Base-by-base conservation (phyloP, 2,888 invertebrate species). In the Lithosia quadra region DNA sequence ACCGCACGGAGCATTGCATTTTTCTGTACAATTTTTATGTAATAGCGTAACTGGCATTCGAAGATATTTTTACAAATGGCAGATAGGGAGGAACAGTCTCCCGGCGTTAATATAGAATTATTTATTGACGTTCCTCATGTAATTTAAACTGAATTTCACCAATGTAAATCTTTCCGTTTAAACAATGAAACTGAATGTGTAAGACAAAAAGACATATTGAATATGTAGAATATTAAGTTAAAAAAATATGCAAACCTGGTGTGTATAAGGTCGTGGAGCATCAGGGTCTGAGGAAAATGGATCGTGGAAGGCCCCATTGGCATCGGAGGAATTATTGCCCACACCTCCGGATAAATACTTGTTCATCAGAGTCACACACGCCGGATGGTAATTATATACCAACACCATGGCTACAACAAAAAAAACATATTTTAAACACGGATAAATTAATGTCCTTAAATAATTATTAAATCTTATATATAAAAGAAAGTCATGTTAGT, bases 341-440 rank as follows among this genome's bases (percentile, higher is more conserved):
- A 77, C 79, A 7, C 81, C 85, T 0, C 84, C 87, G 34, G 96
- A 95, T 88, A 99, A 98, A 93, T 98, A 99, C 87, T 98, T 97
- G 80, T 96, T 96, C 94, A 98, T 95, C 80, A 99, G 92, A 0
- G 99, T 99, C 88, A 98, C 97, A 68, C 98, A 97, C 67, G 97
- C 97, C 34, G 99, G 98, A 95, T 98, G 98, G 93, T 98, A 99
- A 89, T 99, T 99, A 92, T 99, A 99, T 67, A 99, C 98, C 92
- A 99, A 98, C 81, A 99, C 97, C 96, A 99, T 96, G 69, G 99
- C 99, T 98, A 92, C 15, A 33, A 63, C 57, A 71, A 57, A 65
- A 55, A 1, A 58, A 58, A 56, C 61, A 22, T 18, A 28, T 3
- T 56, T 56, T 28, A 56, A 24, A 53, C n/a, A 53, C 8, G 4